Percentiles rank a stretch among this genome's conserved stretches.
Conservation (phyloP, 1,140 invertebrate species). For the Meloidogyne floridensis region DNA sequence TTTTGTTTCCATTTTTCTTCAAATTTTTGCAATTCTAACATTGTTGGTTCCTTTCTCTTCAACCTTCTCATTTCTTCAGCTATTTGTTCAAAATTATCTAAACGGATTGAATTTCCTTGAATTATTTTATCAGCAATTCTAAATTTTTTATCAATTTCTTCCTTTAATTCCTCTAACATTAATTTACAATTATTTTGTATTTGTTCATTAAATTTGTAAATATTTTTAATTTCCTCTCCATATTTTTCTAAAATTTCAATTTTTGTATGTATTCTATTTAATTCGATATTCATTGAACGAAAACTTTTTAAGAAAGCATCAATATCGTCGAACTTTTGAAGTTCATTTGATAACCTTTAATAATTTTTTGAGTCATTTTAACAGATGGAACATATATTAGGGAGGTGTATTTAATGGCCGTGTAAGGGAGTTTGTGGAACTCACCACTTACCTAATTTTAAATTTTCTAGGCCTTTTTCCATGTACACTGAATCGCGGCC, state of each 20-base stretch:
- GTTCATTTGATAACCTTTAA: not conserved
- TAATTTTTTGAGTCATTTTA: not conserved
- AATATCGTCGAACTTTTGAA: not conserved
- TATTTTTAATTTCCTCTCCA: not conserved
- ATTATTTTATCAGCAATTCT: not conserved
- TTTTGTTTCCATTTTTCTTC: not conserved
- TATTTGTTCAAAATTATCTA: not conserved
- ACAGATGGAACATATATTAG: too few species aligned
- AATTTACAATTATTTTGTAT: not conserved
- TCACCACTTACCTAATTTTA: too few species aligned
- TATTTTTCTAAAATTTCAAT: not conserved
- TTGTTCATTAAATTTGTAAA: not conserved
- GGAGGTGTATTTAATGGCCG: too few species aligned
- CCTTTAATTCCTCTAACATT: not conserved
- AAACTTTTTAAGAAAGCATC: not conserved
- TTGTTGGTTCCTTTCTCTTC: not conserved
- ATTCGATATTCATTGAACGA: not conserved
- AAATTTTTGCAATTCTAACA: not conserved
- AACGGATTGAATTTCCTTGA: not conserved
- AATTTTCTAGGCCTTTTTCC: too few species aligned
- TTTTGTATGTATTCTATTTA: conserved; percentile 1
- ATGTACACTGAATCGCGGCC: too few species aligned
- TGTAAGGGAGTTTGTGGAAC: too few species aligned
- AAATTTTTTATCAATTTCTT: not conserved
- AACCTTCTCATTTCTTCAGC: not conserved